Conservation (phyloP, 2,888 invertebrate species). For the Lasiommata megera region DNA sequence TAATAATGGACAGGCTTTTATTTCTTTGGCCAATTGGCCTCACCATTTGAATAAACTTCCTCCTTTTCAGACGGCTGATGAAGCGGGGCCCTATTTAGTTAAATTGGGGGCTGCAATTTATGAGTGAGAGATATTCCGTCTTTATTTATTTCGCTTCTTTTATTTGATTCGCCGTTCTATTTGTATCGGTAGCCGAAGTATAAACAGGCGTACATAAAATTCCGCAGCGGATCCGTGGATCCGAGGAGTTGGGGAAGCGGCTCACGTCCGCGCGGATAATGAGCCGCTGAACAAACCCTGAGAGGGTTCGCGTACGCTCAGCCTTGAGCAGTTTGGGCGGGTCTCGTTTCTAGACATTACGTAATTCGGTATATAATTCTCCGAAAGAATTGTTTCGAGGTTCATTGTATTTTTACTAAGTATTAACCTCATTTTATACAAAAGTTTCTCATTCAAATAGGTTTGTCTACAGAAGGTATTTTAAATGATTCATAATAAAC, state of each 20-base stretch:
- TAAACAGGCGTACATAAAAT: constrained; percentile 20
- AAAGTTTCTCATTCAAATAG: no score
- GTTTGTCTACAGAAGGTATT: no score
- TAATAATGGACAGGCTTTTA: no score
- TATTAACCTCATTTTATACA: not conserved
- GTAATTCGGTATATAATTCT: not conserved
- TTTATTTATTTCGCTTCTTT: not conserved
- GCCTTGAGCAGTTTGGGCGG: constrained; percentile 31
- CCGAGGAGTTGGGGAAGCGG: constrained; percentile 37
- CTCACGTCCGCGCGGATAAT: constrained; percentile 45
- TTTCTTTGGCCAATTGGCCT: no score
- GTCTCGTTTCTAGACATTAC: constrained; percentile 9
- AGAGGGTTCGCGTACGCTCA: constrained; percentile 27
- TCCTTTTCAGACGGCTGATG: no score
- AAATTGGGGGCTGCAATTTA: no score
- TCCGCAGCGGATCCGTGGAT: constrained; percentile 25
- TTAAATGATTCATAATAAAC: no score
- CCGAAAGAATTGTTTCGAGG: constrained; percentile 1
- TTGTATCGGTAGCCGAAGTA: constrained; percentile 11
- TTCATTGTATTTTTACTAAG: not conserved
- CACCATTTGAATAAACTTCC: no score
- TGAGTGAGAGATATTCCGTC: no score
- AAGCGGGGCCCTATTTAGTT: no score
- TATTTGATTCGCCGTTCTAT: constrained; percentile 17
- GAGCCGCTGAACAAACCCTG: constrained; percentile 31